These are phyloP conservation scores for Synodontis membranacea DNA, from an alignment of 2,113 vertebrate species.

Conservation along the genomic window DNA sequence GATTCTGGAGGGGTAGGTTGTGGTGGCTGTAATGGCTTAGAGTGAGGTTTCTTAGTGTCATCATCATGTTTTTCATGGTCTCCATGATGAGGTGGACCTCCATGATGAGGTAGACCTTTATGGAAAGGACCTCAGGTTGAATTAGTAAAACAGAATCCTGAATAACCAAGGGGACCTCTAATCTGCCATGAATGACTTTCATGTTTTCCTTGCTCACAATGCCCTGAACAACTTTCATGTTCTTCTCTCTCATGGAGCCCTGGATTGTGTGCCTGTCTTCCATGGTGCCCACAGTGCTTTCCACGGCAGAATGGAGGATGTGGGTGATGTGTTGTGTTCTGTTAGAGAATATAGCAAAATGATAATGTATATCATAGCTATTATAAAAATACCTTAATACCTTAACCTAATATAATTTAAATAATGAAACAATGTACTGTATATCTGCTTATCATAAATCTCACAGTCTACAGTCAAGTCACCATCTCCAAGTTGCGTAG, in stretches of 20 bases:
- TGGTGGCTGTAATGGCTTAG: too few species aligned
- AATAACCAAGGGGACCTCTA: too few species aligned
- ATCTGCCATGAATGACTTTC: background rate
- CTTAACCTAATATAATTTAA: background rate
- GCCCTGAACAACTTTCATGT: background rate
- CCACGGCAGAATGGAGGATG: background rate
- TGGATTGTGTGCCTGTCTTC: background rate
- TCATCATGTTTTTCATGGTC: too few species aligned
- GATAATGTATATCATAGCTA: background rate
- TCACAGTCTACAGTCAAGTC: conserved; percentile 46
- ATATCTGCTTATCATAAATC: conserved; percentile 53
- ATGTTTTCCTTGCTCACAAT: background rate
- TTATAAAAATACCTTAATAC: background rate
- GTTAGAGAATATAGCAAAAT: background rate
- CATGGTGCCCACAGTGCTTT: conserved; percentile 34
- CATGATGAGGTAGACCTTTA: conserved; percentile 3
- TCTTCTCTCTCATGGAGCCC: conserved; percentile 6
- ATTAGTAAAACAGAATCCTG: conserved; percentile 21
- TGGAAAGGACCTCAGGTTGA: background rate
- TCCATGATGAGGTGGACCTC: conserved; percentile 6
- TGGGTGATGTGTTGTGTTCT: conserved; percentile 44
- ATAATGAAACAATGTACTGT: background rate
- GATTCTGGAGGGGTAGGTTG: background rate
- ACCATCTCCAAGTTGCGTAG: conserved; percentile 36
- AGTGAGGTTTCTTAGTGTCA: too few species aligned